Evolutionary conservation across 2,888 invertebrate genomes (phyloP).

Genomic region (Ypsolopha scabrella): DNA sequence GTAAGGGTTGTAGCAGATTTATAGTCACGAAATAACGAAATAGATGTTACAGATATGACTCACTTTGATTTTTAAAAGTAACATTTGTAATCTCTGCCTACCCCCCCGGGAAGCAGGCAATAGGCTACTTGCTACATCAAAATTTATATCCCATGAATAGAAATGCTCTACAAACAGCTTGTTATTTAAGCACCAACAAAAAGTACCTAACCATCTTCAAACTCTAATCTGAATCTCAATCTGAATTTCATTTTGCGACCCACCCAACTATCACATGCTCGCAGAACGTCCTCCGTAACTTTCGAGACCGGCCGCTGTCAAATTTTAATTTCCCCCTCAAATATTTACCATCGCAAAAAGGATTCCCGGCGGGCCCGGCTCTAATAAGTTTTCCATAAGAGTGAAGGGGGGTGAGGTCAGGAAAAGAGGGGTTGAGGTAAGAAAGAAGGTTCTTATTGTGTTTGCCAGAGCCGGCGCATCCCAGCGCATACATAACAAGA

Average conservation of each 20-base stretch:
- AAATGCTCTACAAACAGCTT: no score
- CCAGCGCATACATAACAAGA: slow-evolving; percentile 70
- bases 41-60: no score
- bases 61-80: no score
- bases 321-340: slow-evolving; percentile 71
- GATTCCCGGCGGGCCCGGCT: slow-evolving; percentile 66
- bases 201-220: background rate
- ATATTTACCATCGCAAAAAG: slow-evolving; percentile 71
- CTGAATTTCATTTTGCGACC: slow-evolving; percentile 68
- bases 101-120: no score
- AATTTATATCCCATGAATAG: no score
- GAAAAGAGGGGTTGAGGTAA: slow-evolving; percentile 20
- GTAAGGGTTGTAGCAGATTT: no score
- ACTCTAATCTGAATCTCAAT: slow-evolving; percentile 38
- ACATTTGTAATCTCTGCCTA: no score
- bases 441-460: slow-evolving; percentile 65
- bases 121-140: no score
- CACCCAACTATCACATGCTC: slow-evolving; percentile 51
- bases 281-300: slow-evolving; percentile 45
- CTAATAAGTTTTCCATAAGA: slow-evolving; percentile 71
- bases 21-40: no score
- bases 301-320: slow-evolving; percentile 61
- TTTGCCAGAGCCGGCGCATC: slow-evolving; percentile 69
- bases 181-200: no score
- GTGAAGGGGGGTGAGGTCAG: slow-evolving; percentile 32